These are phyloP conservation scores for Pygocentrus nattereri DNA, from an alignment of 2,797 vertebrate species.

Conservation along the genomic window DNA sequence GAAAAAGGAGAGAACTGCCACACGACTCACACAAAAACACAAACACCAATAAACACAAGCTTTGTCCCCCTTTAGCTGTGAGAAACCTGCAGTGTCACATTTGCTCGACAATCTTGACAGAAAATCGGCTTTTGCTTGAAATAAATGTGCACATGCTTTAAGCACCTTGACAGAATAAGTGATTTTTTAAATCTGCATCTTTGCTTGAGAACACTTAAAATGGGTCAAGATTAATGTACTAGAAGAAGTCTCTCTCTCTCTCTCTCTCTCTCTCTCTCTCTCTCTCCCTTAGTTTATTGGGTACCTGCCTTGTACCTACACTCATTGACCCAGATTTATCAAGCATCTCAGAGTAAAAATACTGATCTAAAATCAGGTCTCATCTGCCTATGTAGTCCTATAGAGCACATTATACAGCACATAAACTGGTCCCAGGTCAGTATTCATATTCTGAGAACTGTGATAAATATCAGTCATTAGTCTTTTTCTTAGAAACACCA, in stretches of 20 bases:
- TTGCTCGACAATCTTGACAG: neutral
- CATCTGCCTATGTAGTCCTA: too few relatives aligned
- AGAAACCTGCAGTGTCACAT: neutral
- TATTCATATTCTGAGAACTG: too few relatives aligned
- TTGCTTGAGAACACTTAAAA: constrained; percentile 28
- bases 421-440: too few relatives aligned
- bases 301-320: neutral
- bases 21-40: neutral
- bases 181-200: neutral
- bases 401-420: too few relatives aligned
- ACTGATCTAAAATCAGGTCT: too few relatives aligned
- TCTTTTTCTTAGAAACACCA: too few relatives aligned
- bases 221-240: constrained; percentile 35
- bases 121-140: neutral
- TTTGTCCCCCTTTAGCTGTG: neutral
- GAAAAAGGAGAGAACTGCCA: neutral
- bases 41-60: neutral
- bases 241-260: neutral
- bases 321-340: too few relatives aligned
- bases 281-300: too few relatives aligned
- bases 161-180: neutral
- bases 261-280: too few relatives aligned
- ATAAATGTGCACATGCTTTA: neutral
- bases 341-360: too few relatives aligned
- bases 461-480: too few relatives aligned